phyloP scores from a whole-genome alignment of 2,797 vertebrate genomes.

The Hyperoplus immaculatus region DNA sequence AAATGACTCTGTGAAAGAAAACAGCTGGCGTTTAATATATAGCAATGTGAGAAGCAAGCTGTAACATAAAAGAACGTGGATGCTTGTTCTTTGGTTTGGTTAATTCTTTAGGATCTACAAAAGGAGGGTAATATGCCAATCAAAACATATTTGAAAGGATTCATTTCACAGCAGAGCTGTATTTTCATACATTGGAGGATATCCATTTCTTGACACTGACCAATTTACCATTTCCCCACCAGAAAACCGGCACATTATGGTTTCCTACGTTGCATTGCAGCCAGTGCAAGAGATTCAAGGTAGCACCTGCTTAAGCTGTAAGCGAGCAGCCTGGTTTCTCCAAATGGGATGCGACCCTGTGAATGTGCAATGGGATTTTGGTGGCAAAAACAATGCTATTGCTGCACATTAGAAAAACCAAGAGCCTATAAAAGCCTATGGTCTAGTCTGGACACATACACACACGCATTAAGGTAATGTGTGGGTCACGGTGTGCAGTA shows the following conservation, averaged over 20 bases:
- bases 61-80: slow-evolving; percentile 10
- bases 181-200: slow-evolving; percentile 2
- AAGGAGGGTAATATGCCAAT: background rate
- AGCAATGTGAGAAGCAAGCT: slow-evolving; percentile 21
- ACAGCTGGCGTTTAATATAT: slow-evolving; percentile 49
- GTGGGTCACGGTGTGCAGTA: slow-evolving; percentile 59
- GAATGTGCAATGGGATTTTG: slow-evolving; percentile 71
- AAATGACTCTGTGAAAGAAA: background rate
- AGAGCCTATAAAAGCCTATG: slow-evolving; percentile 56
- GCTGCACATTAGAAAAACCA: slow-evolving; percentile 74
- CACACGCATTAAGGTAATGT: slow-evolving; percentile 49
- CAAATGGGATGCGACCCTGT: slow-evolving; percentile 54
- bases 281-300: slow-evolving; percentile 39
- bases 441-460: slow-evolving; percentile 14
- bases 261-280: slow-evolving; percentile 30
- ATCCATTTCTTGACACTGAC: slow-evolving; percentile 21
- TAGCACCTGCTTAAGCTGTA: slow-evolving; percentile 27
- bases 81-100: background rate
- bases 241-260: slow-evolving; percentile 42
- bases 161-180: background rate
- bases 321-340: slow-evolving; percentile 21
- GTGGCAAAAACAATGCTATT: slow-evolving; percentile 78
- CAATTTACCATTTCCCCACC: slow-evolving; percentile 26
- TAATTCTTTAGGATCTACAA: background rate
- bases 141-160: background rate